Percentiles rank a stretch among this genome's conserved stretches.
Conservation (phyloP, 2,888 invertebrate genomes). For the Drosophila picticornis region DNA sequence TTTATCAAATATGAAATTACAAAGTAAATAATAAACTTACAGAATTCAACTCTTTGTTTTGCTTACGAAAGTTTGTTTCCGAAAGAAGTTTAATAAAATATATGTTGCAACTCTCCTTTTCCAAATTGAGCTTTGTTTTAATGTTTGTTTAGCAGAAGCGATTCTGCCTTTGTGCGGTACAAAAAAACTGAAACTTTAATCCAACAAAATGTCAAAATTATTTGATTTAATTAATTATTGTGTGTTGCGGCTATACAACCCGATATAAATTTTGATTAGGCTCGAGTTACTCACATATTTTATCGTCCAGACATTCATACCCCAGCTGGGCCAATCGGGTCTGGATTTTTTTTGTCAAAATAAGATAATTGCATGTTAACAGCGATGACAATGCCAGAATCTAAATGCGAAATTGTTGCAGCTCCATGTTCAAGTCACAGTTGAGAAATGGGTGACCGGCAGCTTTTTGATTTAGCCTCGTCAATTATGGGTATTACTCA, state of each 20-base stretch:
- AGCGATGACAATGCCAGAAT: slow-evolving; percentile 44
- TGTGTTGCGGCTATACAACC: slow-evolving; percentile 49
- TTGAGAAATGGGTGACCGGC: not conserved
- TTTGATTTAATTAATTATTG: slow-evolving; percentile 32
- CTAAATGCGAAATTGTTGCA: slow-evolving; percentile 12
- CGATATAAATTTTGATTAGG: slow-evolving; percentile 67
- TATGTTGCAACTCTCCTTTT: not conserved
- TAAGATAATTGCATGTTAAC: slow-evolving; percentile 56
- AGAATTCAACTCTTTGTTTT: not conserved
- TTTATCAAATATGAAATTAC: not conserved
- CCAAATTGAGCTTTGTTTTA: not conserved
- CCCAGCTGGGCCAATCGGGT: slow-evolving; percentile 19
- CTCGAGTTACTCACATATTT: slow-evolving; percentile 55
- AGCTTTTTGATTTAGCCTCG: slow-evolving; percentile 47
- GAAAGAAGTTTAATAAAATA: not conserved
- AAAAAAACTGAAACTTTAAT: not conserved
- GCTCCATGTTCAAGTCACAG: not conserved
- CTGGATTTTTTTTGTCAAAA: slow-evolving; percentile 10
- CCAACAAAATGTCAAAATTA: slow-evolving; percentile 20
- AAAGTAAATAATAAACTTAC: not conserved
- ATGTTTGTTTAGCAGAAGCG: not conserved
- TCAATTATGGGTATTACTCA: slow-evolving; percentile 76
- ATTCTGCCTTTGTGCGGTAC: not conserved
- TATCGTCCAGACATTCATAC: slow-evolving; percentile 16
- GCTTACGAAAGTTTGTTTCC: not conserved